phyloP scores from a whole-genome alignment of 2,113 vertebrate species.

The Struthio camelus region DNA sequence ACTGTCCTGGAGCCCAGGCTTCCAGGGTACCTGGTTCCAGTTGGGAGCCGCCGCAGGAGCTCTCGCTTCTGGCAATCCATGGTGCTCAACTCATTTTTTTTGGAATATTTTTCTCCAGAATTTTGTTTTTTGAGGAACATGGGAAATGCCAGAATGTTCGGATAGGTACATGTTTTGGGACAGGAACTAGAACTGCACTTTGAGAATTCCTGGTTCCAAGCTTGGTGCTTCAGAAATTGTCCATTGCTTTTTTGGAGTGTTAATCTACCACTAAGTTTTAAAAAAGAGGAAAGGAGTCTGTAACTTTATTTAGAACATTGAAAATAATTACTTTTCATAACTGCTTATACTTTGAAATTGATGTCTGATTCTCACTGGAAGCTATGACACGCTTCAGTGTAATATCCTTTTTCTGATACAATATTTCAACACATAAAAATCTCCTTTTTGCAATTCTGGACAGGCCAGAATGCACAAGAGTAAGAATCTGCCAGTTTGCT shows the following conservation, averaged over 20 bases:
- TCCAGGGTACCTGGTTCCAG: accelerated
- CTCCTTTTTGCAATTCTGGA: background rate
- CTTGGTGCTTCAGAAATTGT: background rate
- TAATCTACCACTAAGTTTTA: background rate
- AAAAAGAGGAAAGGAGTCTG: background rate
- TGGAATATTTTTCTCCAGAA: background rate
- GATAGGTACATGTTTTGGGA: background rate
- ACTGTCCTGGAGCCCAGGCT: accelerated
- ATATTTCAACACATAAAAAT: background rate
- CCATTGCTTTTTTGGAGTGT: background rate
- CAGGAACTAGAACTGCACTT: background rate
- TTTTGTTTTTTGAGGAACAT: background rate
- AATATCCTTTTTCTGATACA: background rate
- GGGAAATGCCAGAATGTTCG: background rate
- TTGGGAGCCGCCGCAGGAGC: accelerated
- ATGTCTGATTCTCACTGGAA: background rate
- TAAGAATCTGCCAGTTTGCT: conserved; percentile 23
- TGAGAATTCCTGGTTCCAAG: background rate
- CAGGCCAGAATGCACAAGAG: background rate
- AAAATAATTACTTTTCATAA: background rate
- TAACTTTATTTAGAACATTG: background rate
- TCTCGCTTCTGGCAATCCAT: background rate
- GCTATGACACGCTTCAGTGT: accelerated
- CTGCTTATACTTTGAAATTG: background rate
- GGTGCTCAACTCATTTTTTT: background rate